A percentile compares a stretch with the other conserved stretches of the same genome.
These are phyloP conservation scores for Nyctibius bracteatus DNA, from an alignment of 2,113 vertebrate species.

Conservation along the genomic window DNA sequence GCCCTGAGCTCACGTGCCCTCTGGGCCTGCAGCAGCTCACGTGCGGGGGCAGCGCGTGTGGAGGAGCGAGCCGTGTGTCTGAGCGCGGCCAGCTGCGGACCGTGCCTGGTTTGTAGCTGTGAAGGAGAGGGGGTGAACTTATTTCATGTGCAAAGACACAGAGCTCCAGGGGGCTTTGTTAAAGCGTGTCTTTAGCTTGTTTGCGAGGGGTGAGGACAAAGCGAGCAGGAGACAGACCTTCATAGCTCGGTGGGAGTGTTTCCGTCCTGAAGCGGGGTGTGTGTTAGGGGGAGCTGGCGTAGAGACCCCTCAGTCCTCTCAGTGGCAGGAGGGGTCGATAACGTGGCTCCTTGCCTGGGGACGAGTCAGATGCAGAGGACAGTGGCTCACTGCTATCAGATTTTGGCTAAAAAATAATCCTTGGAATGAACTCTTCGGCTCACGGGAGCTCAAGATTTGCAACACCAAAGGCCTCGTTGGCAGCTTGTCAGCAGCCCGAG, in stretches of 20 bases:
- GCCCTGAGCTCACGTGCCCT: neutral
- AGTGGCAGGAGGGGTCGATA: accelerated
- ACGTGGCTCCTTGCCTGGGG: neutral
- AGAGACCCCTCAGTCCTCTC: neutral
- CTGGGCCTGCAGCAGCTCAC: neutral
- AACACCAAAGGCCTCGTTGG: neutral
- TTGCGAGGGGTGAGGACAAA: neutral
- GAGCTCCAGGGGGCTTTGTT: neutral
- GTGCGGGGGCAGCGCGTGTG: accelerated
- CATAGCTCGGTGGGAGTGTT: accelerated
- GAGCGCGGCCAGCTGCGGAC: too few species aligned
- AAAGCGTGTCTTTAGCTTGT: neutral
- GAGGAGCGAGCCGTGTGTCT: neutral
- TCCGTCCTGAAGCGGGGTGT: neutral
- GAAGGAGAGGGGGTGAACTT: neutral
- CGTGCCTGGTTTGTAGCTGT: too few species aligned
- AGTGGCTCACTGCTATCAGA: neutral
- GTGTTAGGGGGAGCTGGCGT: neutral
- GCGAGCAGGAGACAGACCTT: neutral
- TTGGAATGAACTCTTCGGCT: neutral
- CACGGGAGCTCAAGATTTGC: neutral
- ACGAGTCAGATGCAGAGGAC: neutral
- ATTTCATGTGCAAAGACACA: neutral
- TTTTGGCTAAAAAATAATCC: neutral
- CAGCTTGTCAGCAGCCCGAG: neutral